Evolutionary conservation across 2,888 invertebrate species (phyloP).

Genomic region (Parnassius orleans): DNA sequence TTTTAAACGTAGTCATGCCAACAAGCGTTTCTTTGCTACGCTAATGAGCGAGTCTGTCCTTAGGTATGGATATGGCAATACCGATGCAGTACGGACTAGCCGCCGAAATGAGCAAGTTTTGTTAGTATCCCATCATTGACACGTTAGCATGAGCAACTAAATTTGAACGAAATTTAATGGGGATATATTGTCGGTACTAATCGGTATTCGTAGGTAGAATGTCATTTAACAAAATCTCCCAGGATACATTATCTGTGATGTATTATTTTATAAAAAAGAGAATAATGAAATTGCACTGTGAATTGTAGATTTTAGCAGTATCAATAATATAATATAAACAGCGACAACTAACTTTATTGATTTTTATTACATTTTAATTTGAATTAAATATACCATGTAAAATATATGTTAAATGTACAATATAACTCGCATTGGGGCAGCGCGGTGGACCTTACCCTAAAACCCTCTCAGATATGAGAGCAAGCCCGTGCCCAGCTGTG

Average conservation of each 20-base stretch:
- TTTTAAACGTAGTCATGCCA: conserved; percentile 7
- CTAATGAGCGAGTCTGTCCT: conserved; percentile 42
- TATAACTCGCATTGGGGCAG: too few species aligned
- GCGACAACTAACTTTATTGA: too few species aligned
- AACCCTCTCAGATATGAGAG: too few species aligned
- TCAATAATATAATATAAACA: too few species aligned
- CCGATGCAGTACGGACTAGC: conserved; percentile 69
- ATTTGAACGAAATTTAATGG: conserved; percentile 31
- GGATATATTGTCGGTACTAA: conserved; percentile 51
- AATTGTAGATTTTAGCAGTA: too few species aligned
- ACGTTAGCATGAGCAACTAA: conserved; percentile 49
- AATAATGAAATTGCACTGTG: neutral
- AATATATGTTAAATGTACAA: too few species aligned
- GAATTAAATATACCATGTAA: too few species aligned
- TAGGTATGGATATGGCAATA: conserved; percentile 71
- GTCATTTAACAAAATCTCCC: neutral
- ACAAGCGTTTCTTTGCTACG: conserved; percentile 22
- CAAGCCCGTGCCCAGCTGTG: too few species aligned
- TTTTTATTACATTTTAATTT: too few species aligned
- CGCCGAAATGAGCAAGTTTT: conserved; percentile 66
- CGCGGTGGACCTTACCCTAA: too few species aligned
- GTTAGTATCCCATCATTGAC: conserved; percentile 60
- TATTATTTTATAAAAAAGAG: too few species aligned
- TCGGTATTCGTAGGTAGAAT: conserved; percentile 44
- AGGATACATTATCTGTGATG: neutral